Conservation (phyloP, 92 coral and sea anemone species). For the Muricea muricata region DNA sequence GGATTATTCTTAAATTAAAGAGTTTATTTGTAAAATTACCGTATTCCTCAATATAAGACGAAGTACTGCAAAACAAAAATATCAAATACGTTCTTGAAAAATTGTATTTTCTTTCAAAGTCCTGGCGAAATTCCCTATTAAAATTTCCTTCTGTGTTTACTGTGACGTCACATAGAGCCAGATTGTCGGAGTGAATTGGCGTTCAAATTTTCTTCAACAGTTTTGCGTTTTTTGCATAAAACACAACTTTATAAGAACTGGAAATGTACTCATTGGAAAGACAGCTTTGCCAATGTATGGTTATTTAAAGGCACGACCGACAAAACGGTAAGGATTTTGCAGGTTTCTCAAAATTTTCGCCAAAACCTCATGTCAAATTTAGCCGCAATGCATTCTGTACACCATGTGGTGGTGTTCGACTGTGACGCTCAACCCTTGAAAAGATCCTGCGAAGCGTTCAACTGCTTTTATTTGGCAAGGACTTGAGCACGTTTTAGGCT, state of each 20-base stretch:
- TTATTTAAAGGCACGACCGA: constrained; percentile 39
- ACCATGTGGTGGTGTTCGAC: background rate
- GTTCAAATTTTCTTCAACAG: background rate
- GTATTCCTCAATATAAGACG: too few species aligned
- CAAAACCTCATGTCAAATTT: background rate
- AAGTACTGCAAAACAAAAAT: too few species aligned
- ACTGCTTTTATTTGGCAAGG: background rate
- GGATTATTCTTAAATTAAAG: too few species aligned
- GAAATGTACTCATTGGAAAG: constrained; percentile 11
- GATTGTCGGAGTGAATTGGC: too few species aligned
- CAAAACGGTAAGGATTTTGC: background rate
- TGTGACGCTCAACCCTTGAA: background rate
- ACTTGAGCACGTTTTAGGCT: background rate
- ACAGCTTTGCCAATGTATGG: constrained; percentile 26
- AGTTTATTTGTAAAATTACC: too few species aligned
- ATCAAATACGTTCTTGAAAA: too few species aligned
- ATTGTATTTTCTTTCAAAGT: too few species aligned
- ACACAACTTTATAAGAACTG: background rate
- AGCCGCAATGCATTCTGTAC: background rate
- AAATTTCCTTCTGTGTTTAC: too few species aligned
- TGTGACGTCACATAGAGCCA: too few species aligned
- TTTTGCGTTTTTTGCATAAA: background rate
- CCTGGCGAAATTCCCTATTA: too few species aligned
- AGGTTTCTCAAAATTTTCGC: background rate
- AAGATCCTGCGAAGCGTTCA: background rate